phyloP scores from a whole-genome alignment of 2,113 vertebrate species.

The Oceanites oceanicus region DNA sequence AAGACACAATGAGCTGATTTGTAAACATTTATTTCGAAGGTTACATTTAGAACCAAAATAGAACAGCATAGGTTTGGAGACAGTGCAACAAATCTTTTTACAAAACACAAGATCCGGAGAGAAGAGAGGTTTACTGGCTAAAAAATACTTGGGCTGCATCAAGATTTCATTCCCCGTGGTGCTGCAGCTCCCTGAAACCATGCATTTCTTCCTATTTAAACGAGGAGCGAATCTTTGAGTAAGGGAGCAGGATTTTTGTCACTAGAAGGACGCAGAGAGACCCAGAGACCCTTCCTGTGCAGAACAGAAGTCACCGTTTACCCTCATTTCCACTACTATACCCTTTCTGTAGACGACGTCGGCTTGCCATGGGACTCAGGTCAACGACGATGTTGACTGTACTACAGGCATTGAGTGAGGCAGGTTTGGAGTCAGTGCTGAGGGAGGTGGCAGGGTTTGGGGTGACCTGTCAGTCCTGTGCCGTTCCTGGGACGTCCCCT shows the following conservation, averaged over 20 bases:
- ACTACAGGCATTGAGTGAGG: neutral
- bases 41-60: constrained; percentile 68
- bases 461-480: neutral
- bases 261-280: neutral
- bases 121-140: neutral
- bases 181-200: neutral
- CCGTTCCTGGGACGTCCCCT: neutral
- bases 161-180: neutral
- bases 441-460: neutral
- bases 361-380: neutral
- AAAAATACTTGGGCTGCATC: neutral
- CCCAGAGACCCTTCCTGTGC: neutral
- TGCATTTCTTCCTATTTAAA: neutral
- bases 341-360: neutral
- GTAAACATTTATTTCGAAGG: constrained; percentile 77
- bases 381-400: neutral
- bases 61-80: constrained; percentile 56
- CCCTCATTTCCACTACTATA: neutral
- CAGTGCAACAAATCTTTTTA: constrained; percentile 31
- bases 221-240: neutral
- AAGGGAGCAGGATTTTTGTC: neutral
- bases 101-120: constrained; percentile 17
- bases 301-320: neutral
- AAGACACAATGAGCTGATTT: constrained; percentile 79
- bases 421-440: neutral